Conservation (phyloP, 2,888 invertebrate genomes). For the Zygaena filipendulae region DNA sequence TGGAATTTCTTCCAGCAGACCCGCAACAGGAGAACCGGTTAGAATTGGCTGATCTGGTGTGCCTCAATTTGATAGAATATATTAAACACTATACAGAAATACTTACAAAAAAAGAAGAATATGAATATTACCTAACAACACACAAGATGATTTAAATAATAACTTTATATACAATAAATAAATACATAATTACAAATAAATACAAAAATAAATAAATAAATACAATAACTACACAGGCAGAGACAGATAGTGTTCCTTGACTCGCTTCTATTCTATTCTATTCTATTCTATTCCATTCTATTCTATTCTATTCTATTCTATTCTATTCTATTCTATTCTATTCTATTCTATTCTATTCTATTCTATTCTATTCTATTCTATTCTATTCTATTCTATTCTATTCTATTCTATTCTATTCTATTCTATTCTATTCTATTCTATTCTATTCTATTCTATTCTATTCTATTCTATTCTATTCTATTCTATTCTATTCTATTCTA, state of each 20-base stretch:
- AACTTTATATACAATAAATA: too few relatives aligned
- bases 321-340: background rate
- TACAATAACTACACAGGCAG: too few relatives aligned
- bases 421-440: background rate
- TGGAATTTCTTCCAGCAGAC: too few relatives aligned
- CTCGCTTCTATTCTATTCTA: background rate
- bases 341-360: background rate
- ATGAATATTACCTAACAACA: too few relatives aligned
- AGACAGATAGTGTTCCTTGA: too few relatives aligned
- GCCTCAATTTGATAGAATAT: too few relatives aligned
- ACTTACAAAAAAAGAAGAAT: too few relatives aligned
- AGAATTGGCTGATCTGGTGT: too few relatives aligned
- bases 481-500: background rate
- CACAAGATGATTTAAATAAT: background rate
- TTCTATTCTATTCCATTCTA: background rate
- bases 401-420: background rate
- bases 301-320: background rate
- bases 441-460: background rate
- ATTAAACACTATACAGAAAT: too few relatives aligned
- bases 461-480: background rate
- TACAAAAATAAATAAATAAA: too few relatives aligned
- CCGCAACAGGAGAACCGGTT: too few relatives aligned
- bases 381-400: background rate
- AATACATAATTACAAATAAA: too few relatives aligned
- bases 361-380: background rate